These are phyloP conservation scores for Conchocele bisecta DNA, from an alignment of 2,888 invertebrate genomes.

Conservation along the genomic window DNA sequence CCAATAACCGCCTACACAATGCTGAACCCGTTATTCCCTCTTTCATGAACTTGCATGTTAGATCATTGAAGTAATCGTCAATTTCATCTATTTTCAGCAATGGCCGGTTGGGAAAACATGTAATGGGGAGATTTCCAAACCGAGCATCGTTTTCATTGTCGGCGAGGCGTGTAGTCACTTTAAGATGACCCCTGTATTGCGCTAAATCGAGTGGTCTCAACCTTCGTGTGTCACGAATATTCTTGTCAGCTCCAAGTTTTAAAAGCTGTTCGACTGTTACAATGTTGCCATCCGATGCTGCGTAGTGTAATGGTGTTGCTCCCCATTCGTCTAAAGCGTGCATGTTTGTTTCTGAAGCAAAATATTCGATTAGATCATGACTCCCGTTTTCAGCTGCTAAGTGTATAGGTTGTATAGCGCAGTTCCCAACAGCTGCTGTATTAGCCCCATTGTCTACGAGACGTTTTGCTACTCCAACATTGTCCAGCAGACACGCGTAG, in stretches of 20 bases:
- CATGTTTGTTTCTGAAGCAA: background rate
- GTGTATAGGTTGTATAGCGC: constrained; percentile 34
- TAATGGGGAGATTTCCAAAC: constrained; percentile 32
- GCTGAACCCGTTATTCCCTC: background rate
- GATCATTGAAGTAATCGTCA: constrained; percentile 20
- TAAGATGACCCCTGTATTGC: constrained; percentile 6
- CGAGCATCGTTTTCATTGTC: background rate
- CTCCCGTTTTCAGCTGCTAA: constrained; percentile 31
- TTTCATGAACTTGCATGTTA: background rate
- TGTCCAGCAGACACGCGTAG: constrained; percentile 25
- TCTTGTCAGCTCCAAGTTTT: background rate
- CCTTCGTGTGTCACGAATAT: background rate
- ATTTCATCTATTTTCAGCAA: constrained; percentile 12
- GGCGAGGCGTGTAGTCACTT: background rate
- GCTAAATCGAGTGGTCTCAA: constrained; percentile 11
- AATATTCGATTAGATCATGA: constrained; percentile 1
- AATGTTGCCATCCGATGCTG: constrained; percentile 24
- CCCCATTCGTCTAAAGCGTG: constrained; percentile 2
- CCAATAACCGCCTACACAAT: constrained; percentile 5
- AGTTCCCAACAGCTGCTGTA: constrained; percentile 2
- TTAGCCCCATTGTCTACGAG: constrained; percentile 13
- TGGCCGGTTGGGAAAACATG: constrained; percentile 28
- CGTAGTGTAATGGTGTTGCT: constrained; percentile 25
- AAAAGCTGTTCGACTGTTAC: constrained; percentile 3
- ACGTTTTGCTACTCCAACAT: constrained; percentile 4